Evolutionary conservation across 2,113 vertebrate genomes (phyloP).

Genomic region (Tetraodon nigroviridis): DNA sequence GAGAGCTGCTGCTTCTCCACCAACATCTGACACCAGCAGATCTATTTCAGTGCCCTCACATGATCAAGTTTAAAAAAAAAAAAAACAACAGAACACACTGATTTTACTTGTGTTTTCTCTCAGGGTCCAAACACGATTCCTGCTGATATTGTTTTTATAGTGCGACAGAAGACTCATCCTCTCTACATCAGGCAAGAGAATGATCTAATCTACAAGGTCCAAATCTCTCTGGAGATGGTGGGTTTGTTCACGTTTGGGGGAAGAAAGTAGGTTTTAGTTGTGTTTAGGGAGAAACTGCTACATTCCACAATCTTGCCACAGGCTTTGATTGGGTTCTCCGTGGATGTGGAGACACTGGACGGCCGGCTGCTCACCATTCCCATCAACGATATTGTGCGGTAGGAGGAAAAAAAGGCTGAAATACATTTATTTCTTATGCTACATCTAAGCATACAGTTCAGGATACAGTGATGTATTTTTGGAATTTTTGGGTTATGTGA

Average conservation of each 20-base stretch:
- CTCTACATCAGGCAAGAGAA: slow-evolving; percentile 74
- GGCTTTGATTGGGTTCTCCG: slow-evolving; percentile 85
- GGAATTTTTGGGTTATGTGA: not conserved
- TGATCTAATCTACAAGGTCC: slow-evolving; percentile 74
- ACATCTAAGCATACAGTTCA: not conserved
- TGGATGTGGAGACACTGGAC: slow-evolving; percentile 86
- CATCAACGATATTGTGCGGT: slow-evolving; percentile 91
- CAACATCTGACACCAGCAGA: not conserved
- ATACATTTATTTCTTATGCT: not conserved
- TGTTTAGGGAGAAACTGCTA: not conserved
- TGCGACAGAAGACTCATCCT: slow-evolving; percentile 84
- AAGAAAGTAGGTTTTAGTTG: not conserved
- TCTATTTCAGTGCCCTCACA: not conserved
- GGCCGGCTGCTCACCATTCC: slow-evolving; percentile 85
- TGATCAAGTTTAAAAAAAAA: not conserved
- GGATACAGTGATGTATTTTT: not conserved
- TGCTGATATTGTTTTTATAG: slow-evolving; percentile 87
- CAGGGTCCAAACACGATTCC: slow-evolving; percentile 91
- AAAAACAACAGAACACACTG: not conserved
- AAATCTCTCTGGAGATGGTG: slow-evolving; percentile 81
- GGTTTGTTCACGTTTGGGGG: slow-evolving; percentile 24
- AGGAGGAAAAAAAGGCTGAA: slow-evolving; percentile 52
- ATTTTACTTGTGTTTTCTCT: slow-evolving; percentile 9
- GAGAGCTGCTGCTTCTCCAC: no score
- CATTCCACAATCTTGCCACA: slow-evolving; percentile 42